Percentiles rank a stretch among this genome's conserved stretches.
phyloP scores from a whole-genome alignment of 2,113 vertebrate species.

The Chitala chitala region DNA sequence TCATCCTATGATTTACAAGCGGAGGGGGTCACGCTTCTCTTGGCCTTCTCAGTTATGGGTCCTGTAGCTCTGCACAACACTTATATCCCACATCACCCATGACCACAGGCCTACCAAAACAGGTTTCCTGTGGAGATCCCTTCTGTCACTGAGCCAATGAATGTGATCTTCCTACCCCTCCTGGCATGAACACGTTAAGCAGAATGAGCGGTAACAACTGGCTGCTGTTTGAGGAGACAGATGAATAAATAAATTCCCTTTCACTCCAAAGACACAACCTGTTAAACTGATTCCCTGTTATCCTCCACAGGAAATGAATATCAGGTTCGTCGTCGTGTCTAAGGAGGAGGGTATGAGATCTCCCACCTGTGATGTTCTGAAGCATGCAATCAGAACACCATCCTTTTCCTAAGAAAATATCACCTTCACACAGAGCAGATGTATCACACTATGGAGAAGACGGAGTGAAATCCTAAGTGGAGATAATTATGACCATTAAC shows the following conservation, averaged over 20 bases:
- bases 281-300: not conserved
- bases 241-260: not conserved
- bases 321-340: too few species aligned
- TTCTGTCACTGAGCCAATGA: not conserved
- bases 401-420: not conserved
- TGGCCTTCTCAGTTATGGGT: not conserved
- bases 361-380: not conserved
- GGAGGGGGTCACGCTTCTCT: not conserved
- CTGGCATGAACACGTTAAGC: not conserved
- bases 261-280: not conserved
- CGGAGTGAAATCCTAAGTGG: too few species aligned
- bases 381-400: not conserved
- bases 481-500: not conserved
- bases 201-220: not conserved
- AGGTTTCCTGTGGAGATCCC: not conserved
- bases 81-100: not conserved
- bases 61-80: not conserved
- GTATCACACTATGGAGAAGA: not conserved
- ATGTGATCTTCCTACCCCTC: not conserved
- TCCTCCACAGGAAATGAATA: too few species aligned
- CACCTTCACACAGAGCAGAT: not conserved
- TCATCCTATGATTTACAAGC: not conserved
- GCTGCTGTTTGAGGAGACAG: not conserved
- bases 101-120: not conserved
- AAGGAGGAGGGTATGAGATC: not conserved